Conservation (phyloP, 2,888 invertebrate species). For the Ophion slaviceki region DNA sequence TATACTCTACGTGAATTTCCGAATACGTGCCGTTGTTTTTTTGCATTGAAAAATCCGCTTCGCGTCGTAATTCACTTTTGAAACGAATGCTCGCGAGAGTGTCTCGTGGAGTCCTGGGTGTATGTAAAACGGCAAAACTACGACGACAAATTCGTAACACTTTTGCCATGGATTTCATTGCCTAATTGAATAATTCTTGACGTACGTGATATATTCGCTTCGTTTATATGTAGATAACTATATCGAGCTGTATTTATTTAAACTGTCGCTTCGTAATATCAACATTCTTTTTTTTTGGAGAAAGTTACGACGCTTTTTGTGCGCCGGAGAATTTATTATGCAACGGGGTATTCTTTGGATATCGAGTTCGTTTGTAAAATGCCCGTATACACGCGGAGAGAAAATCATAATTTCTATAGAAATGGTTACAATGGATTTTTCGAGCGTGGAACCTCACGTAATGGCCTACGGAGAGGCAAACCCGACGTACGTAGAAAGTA, state of each 20-base stretch:
- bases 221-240: neutral
- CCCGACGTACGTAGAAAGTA: slow-evolving; percentile 53
- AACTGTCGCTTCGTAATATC: neutral
- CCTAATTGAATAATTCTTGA: slow-evolving; percentile 55
- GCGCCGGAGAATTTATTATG: slow-evolving; percentile 43
- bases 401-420: slow-evolving; percentile 56
- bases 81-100: neutral
- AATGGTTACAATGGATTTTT: slow-evolving; percentile 61
- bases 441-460: slow-evolving; percentile 55
- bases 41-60: neutral
- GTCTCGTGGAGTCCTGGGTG: neutral
- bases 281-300: slow-evolving; percentile 27
- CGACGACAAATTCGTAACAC: slow-evolving; percentile 42
- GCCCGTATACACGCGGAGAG: slow-evolving; percentile 1
- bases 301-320: slow-evolving; percentile 35
- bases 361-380: slow-evolving; percentile 15
- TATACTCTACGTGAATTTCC: too few relatives aligned
- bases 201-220: neutral
- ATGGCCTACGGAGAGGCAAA: slow-evolving; percentile 31
- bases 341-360: slow-evolving; percentile 36
- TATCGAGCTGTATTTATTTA: slow-evolving; percentile 36
- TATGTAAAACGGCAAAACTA: slow-evolving; percentile 9
- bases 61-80: too few relatives aligned
- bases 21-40: neutral
- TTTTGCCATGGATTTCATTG: slow-evolving; percentile 42